phyloP scores from a whole-genome alignment of 2,888 invertebrate genomes.

The Ellobium chinense region DNA sequence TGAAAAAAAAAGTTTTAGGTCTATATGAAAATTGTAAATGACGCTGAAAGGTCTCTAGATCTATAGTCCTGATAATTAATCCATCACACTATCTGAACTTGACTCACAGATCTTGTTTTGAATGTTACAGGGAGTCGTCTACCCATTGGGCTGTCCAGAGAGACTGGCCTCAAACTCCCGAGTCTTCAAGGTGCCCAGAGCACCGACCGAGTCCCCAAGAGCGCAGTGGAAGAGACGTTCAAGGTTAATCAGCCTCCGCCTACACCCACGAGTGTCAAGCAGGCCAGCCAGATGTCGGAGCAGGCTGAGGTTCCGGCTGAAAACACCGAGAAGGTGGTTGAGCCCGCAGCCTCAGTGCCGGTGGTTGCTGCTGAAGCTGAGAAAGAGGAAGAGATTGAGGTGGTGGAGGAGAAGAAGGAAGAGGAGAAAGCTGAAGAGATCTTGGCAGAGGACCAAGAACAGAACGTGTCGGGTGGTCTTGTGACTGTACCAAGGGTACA shows the following conservation, averaged over 20 bases:
- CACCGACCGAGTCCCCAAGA: too few species aligned
- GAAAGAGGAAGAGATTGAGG: background rate
- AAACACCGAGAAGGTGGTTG: background rate
- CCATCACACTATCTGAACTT: background rate
- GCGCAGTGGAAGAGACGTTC: background rate
- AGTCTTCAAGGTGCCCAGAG: background rate
- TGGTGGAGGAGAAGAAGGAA: background rate
- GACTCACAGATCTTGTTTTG: background rate
- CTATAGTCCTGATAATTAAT: too few species aligned
- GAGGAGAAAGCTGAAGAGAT: background rate
- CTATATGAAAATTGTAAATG: too few species aligned
- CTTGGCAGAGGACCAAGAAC: background rate
- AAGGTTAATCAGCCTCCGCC: constrained; percentile 1
- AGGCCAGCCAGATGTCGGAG: background rate
- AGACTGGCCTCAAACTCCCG: background rate
- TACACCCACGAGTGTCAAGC: background rate
- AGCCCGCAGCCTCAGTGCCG: background rate
- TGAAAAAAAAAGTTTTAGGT: background rate
- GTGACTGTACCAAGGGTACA: background rate
- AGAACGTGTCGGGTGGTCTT: background rate
- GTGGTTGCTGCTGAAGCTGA: background rate
- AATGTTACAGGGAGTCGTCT: constrained; percentile 3
- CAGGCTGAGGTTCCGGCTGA: background rate
- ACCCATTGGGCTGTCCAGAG: background rate
- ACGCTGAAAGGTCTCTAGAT: too few species aligned